Evolutionary conservation across 2,113 vertebrate genomes (phyloP).

Genomic region (Peromyscus polionotus): DNA sequence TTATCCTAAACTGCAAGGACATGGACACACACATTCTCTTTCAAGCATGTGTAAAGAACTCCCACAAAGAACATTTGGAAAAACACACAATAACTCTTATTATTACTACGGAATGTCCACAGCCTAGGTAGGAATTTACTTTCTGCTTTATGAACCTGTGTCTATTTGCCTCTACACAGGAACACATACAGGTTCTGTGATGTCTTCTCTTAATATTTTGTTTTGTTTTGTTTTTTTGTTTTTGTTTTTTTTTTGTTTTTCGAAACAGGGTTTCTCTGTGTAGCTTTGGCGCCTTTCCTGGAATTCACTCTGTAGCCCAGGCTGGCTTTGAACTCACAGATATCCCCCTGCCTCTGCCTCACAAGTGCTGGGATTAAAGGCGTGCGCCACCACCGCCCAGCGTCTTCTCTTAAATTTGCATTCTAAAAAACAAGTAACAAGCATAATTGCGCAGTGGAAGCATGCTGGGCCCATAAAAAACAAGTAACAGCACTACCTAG

Average conservation of each 20-base stretch:
- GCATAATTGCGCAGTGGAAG: too few species aligned
- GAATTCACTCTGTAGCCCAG: too few species aligned
- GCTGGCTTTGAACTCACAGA: too few species aligned
- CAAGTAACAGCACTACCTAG: neutral
- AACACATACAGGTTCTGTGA: neutral
- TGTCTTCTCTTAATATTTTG: neutral
- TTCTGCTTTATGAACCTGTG: neutral
- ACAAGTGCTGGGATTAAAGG: too few species aligned
- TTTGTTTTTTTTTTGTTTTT: too few species aligned
- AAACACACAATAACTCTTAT: conserved; percentile 13
- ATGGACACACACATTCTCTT: neutral
- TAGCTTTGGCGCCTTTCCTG: too few species aligned
- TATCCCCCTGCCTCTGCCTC: too few species aligned
- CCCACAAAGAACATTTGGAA: conserved; percentile 1
- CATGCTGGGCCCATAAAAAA: too few species aligned
- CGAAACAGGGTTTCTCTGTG: too few species aligned
- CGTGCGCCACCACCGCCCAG: too few species aligned
- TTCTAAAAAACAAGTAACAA: conserved; percentile 8
- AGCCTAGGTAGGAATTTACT: neutral
- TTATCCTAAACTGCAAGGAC: neutral
- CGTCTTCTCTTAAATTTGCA: neutral
- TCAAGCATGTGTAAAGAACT: neutral
- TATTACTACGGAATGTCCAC: neutral
- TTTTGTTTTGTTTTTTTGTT: too few species aligned
- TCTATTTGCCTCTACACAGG: neutral